Evolutionary conservation across 2,888 invertebrate species (phyloP), one percentile per base, ranked within the genome.

Genomic region (Limenitis camilla): DNA sequence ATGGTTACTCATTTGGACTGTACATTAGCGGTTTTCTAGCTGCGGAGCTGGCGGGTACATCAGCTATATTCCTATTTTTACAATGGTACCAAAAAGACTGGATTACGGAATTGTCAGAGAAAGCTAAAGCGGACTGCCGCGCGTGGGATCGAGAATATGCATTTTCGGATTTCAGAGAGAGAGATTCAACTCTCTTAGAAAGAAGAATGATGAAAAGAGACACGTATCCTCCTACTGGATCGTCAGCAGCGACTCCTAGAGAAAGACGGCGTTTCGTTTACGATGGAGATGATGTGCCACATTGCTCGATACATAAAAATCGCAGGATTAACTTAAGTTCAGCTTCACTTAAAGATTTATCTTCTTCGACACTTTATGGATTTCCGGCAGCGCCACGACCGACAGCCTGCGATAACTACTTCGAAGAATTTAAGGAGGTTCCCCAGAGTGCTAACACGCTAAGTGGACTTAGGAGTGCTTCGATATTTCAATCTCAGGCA

Each of bases 1-100:
- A 96, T 76, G 96, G 96, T 44, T 95, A 93, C 81, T 95, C 95
- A 55, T 96, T 96, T 78, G 91, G 95, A 48, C 88, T 96, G 38
- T 95, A 96, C 74, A 92, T 96, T 40, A 91, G 93, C 66, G 96
- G 96, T 32, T 95, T 96, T 70, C 89, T 96, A 63, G 91, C 92
- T 52, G 94, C 94, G 6, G 96, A 96, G 76, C 84, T 96, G 58
- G 94, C 96, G 31, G 96, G 96, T 38, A 93, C 95, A 10, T 92
- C 94, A 58, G 95, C 95, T 54, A 93, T 96, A 62, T 96, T 96
- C 76, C 91, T 96, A 60, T 96, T 94, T 82, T 93, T 96, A 67
- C 92, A 93, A 74, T 92, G 92, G 90, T 92, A 93, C 68, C 92
- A 92, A 78, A 89, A 89, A 75, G 91, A 91, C 76, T 89, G 90